Base-by-base conservation (phyloP, 1,140 invertebrate species). In the Lamellibrachia luymesi region DNA sequence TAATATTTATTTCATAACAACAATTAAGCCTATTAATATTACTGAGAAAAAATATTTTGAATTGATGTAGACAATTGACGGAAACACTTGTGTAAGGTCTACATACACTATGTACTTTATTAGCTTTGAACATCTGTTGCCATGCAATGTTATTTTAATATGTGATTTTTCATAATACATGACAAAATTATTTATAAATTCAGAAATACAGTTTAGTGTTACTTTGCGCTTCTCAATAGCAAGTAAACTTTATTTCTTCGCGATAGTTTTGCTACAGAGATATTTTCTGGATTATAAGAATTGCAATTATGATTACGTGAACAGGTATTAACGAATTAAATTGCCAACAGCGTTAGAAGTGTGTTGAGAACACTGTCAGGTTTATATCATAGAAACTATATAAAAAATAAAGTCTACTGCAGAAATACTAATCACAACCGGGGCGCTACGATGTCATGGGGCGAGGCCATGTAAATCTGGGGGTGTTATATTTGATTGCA, bases 211-310 rank as follows among this genome's bases (percentile, higher is more conserved):
- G 8, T 50, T 38, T 64, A 64, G 13, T 50, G 90, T 38, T 90
- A 92, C 50, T 89, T 90, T 27, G 90, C 8, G 91, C 25, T 90
- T 80, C 27, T 92, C 56, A 92, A 56, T 92, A 25, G 92, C 92
- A 92, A 80, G 51, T 64, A 90, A 22, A 64, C 51, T 92, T 64
- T 92, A 51, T 51, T 38, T 22, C 92, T 51, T 17, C 25, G 64
- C 64, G 64, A 80, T 22, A 10, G 64, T 80, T 80, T 80, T 80
- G 7, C 64, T 80, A 4, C 17, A 17, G 17, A 56, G 17, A 56
- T 8, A 56, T 8, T 56, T 17, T 6, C 52, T 56, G 52, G 17
- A 17, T 56, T 80, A 22, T 1, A 80, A 10, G 38, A 17, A 80
- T 80, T 80, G 64, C 52, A 56, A 17, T 56, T 56, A 56, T 56